Conservation (phyloP, 2,888 invertebrate genomes). For the Morpho deidamia region DNA sequence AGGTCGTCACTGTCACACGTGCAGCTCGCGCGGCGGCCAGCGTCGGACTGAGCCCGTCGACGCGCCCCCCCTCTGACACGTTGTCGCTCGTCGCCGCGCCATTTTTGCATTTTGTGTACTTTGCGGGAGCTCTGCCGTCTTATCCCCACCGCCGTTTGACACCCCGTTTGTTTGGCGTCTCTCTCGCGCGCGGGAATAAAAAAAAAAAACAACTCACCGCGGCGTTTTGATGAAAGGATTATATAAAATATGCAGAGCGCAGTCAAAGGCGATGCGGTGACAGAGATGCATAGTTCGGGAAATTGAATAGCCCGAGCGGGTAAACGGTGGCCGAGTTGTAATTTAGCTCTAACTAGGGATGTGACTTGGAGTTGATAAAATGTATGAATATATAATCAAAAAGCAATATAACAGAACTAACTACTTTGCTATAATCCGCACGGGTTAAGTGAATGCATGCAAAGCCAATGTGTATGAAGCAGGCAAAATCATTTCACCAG, state of each 20-base stretch:
- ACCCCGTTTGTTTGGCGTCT: constrained; percentile 70
- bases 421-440: too few species aligned
- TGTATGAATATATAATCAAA: too few species aligned
- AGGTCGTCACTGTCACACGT: constrained; percentile 39
- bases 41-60: constrained; percentile 55
- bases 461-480: too few species aligned
- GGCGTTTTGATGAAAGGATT: constrained; percentile 74
- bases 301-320: constrained; percentile 61
- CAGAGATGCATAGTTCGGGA: constrained; percentile 66
- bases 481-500: too few species aligned
- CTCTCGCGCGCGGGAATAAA: constrained; percentile 64
- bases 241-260: constrained; percentile 67
- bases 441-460: too few species aligned
- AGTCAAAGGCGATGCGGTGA: constrained; percentile 62
- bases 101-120: constrained; percentile 79
- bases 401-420: too few species aligned
- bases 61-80: constrained; percentile 61
- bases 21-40: constrained; percentile 45
- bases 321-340: constrained; percentile 56
- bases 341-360: constrained; percentile 65
- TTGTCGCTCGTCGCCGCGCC: constrained; percentile 76
- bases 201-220: constrained; percentile 59
- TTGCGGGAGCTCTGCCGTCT: constrained; percentile 78
- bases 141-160: constrained; percentile 78
- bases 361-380: too few species aligned